Evolutionary conservation across 1,140 invertebrate genomes (phyloP), one percentile per base, ranked within the genome.

Genomic region (Caerostris extrusa): DNA sequence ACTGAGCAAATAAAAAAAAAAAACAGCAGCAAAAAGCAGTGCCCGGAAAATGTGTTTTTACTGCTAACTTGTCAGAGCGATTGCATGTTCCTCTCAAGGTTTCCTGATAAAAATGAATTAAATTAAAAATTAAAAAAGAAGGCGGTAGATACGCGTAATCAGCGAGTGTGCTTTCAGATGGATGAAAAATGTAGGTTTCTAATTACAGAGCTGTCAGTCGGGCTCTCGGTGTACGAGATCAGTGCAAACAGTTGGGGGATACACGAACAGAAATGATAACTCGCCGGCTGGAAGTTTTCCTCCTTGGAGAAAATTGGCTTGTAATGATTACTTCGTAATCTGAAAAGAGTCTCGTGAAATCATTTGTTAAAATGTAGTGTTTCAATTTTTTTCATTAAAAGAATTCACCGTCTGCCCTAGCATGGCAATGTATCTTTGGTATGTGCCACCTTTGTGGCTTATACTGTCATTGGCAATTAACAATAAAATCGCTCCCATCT

Each of bases 21-120:
- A 34, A 12, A 77, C 7, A n/a, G 69, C 19, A 34, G 69, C 12
- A 17, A 64, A 10, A 64, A 64, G 61, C 12, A 64, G 17, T 10
- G 17, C 7, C 69, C 8, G 69, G 7, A 34, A 50, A 50, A 77
- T 3, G 71, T 50, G 53, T 77, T 77, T 77, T 77, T 77, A 77
- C 71, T 53, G 10, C 71, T 77, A 34, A 10, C 71, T 53, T 77
- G 71, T 77, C 71, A 53, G 10, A 34, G 5, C 3, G 71, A 67
- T n/a, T 67, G 61, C 61, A 17, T 17, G 61, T 17, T 50, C 5
- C 71, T 34, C 50, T 77, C 71, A 77, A 77, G 71, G 71, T 77
- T 77, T 77, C n/a, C 34, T 77, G 71, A 77, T 77, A 77, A 77
- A 67, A 77, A 77, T 12, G 71, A 77, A 77, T 77, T 77, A 34